Conservation (phyloP, 2,113 vertebrate genomes). For the Nycticebus coucang region DNA sequence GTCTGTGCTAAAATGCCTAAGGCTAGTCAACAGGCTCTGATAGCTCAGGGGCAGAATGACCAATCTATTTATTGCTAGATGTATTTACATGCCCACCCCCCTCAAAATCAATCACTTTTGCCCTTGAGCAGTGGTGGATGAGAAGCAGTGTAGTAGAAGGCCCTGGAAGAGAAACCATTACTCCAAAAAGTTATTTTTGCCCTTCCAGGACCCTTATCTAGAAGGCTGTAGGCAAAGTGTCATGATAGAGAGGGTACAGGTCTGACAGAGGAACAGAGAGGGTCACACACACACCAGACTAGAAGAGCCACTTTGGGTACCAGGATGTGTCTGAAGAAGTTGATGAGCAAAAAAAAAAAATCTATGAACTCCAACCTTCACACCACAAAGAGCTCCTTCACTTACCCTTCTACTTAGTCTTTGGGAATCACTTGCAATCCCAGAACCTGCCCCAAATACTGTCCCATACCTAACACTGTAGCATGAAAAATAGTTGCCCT, state of each 20-base stretch:
- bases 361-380: not conserved
- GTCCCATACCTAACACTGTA: not conserved
- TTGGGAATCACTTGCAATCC: not conserved
- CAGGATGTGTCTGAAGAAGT: not conserved
- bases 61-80: not conserved
- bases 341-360: not conserved
- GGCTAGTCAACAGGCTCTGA: not conserved
- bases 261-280: not conserved
- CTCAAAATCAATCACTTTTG: not conserved
- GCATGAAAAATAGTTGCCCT: not conserved
- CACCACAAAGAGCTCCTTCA: not conserved
- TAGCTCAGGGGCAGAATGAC: not conserved
- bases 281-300: not conserved
- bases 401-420: not conserved
- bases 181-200: not conserved
- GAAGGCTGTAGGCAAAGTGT: not conserved
- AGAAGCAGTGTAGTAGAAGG: not conserved
- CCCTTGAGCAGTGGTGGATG: not conserved
- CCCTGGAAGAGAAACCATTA: not conserved
- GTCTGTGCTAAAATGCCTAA: not conserved
- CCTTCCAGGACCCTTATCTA: not conserved
- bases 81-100: not conserved
- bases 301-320: not conserved
- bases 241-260: not conserved
- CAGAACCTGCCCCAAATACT: not conserved